phyloP scores from a whole-genome alignment of 2,797 vertebrate genomes.

The Bradypodion pumilum region DNA sequence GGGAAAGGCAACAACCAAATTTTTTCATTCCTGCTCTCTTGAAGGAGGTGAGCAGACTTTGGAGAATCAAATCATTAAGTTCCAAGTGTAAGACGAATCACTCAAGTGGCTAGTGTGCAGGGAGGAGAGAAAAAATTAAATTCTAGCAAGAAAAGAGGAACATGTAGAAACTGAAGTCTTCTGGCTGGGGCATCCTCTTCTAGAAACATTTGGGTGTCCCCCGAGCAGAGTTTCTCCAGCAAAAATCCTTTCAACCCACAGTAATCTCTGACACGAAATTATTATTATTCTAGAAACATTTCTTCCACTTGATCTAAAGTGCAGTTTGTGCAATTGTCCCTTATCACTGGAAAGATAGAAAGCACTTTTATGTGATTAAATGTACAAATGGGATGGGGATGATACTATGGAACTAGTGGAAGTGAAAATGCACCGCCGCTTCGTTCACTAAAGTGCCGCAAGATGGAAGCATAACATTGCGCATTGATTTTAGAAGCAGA shows the following conservation, averaged over 20 bases:
- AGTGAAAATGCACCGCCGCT: background rate
- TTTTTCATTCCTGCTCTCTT: conserved; percentile 27
- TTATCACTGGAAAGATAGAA: conserved; percentile 8
- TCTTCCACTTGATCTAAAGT: conserved; percentile 34
- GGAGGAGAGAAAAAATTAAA: background rate
- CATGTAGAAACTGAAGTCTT: conserved; percentile 26
- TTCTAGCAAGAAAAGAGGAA: too few relatives aligned
- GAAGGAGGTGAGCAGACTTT: conserved; percentile 1
- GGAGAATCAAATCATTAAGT: conserved; percentile 18
- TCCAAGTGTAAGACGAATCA: background rate
- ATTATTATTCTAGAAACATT: background rate
- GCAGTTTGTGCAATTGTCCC: conserved; percentile 6
- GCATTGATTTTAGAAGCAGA: conserved; percentile 46
- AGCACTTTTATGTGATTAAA: conserved; percentile 1
- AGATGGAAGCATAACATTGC: conserved; percentile 26
- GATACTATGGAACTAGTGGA: conserved; percentile 8
- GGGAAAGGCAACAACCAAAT: conserved; percentile 25
- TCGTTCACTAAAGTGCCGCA: conserved; percentile 31
- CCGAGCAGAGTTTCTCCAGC: too few relatives aligned
- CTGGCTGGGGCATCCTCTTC: background rate
- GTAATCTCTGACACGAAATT: too few relatives aligned
- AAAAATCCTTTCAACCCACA: too few relatives aligned
- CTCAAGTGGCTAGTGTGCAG: background rate
- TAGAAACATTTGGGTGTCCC: conserved; percentile 10
- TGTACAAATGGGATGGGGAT: conserved; percentile 18